These are phyloP conservation scores for Hylaea fasciaria DNA, from an alignment of 2,888 invertebrate genomes.

Conservation along the genomic window DNA sequence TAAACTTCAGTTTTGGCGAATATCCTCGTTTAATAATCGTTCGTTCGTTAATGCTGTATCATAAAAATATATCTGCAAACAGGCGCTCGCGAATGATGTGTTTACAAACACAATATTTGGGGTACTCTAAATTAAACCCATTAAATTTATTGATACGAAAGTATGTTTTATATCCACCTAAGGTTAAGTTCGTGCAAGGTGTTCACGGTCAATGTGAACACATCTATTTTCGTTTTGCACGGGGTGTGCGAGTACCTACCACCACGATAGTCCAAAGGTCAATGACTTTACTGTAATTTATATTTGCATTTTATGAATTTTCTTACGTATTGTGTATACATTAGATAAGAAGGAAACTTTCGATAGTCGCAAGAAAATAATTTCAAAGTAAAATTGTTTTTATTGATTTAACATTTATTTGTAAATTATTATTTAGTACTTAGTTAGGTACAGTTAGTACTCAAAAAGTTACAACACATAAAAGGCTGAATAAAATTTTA, in stretches of 20 bases:
- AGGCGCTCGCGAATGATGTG: not conserved
- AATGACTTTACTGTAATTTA: constrained; percentile 14
- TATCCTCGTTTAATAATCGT: too few species aligned
- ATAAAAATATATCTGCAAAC: not conserved
- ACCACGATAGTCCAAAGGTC: constrained; percentile 4
- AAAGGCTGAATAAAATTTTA: too few species aligned
- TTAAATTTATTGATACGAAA: constrained; percentile 8
- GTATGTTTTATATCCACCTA: constrained; percentile 21
- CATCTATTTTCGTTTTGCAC: constrained; percentile 28
- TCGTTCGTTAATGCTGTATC: not conserved
- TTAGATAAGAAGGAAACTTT: too few species aligned
- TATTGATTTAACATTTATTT: too few species aligned
- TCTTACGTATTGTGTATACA: too few species aligned
- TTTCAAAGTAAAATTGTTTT: too few species aligned
- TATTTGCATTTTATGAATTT: not conserved
- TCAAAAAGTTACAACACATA: too few species aligned
- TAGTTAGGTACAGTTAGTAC: too few species aligned
- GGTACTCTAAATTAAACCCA: not conserved
- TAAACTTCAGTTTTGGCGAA: too few species aligned
- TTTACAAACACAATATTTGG: constrained; percentile 3
- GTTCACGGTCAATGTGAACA: constrained; percentile 21
- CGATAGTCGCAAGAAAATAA: too few species aligned
- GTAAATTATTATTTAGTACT: too few species aligned
- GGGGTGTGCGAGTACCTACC: not conserved
- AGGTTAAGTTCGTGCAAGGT: constrained; percentile 14